Evolutionary conservation across 2,113 vertebrate species (phyloP), one percentile per base, ranked within the genome.

Genomic region (Cyrtonyx montezumae): DNA sequence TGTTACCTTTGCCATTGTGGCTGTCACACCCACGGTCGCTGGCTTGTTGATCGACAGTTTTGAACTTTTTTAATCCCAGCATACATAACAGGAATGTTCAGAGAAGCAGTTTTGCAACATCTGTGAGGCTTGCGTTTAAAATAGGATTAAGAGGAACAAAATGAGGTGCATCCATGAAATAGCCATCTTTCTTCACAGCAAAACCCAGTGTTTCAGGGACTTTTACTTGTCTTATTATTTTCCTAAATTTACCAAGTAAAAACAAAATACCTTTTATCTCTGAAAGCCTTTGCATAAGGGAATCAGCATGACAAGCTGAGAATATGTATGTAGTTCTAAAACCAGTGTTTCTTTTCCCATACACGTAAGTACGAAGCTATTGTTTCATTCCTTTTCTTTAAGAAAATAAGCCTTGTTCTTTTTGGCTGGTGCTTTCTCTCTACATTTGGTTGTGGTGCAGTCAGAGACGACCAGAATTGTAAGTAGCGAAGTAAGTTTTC

Each of bases 401-500:
- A 55, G 49, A 83, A 88, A 73, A 79, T 0, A 0, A 65, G 14
- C 30, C 43, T 56, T 74, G 4, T 70, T 91, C 61, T 45, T 84
- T 70, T 75, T 53, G 49, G 12, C 30, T 62, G 53, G 18, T 83
- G 34, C 79, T 91, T 90, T 49, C 40, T 49, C 43, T 83, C 9
- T 90, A 0, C 77, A n/a, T 80, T 90, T 91, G 34, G 30, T 63
- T 94, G 55, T 67, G 79, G 93, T 70, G 65, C 68, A 59, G 26
- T 89, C 78, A 80, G 73, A 80, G 65, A 80, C 79, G 45, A 90
- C 71, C 56, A 67, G 83, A 90, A 90, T 83, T 73, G 46, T 77
- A 83, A 88, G 86, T 46, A 93, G 51, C 53, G 40, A 74, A 79
- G 28, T 61, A 66, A 36, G 2, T 66, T 90, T 93, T 63, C 53